Evolutionary conservation across 2,888 invertebrate species (phyloP), one percentile per base, ranked within the genome.

Genomic region (Heteropelma amictum): DNA sequence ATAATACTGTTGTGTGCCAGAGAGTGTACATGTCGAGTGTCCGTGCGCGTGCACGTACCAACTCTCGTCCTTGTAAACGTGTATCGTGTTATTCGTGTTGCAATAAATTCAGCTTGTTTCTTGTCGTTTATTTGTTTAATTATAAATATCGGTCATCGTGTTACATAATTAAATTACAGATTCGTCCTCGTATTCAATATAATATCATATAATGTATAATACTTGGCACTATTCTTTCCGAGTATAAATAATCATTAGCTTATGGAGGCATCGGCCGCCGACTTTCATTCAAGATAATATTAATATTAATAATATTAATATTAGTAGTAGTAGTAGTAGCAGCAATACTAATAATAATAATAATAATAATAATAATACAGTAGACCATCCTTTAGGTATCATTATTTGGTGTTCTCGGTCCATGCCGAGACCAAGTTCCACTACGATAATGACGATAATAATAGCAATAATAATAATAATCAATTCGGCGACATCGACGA

Each of bases 1-100:
- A 84, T 88, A 88, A 88, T 88, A 88, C 88, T 88, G 88, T 83
- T 82, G 79, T 83, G 53, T 63, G 12, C n/a, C n/a, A n/a, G n/a
- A n/a, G n/a, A n/a, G n/a, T n/a, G n/a, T n/a, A n/a, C n/a, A n/a
- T n/a, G n/a, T n/a, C n/a, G n/a, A n/a, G n/a, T n/a, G n/a, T n/a
- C n/a, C n/a, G n/a, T n/a, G n/a, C n/a, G n/a, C n/a, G n/a, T n/a
- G n/a, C n/a, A n/a, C n/a, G n/a, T n/a, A n/a, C n/a, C n/a, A n/a
- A n/a, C n/a, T n/a, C n/a, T n/a, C n/a, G n/a, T n/a, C n/a, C n/a
- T n/a, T n/a, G n/a, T n/a, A n/a, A n/a, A n/a, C n/a, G n/a, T n/a
- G n/a, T n/a, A n/a, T n/a, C n/a, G n/a, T n/a, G n/a, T n/a, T n/a
- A n/a, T n/a, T n/a, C n/a, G n/a, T n/a, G n/a, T n/a, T n/a, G n/a